Base-by-base conservation (phyloP, 2,888 invertebrate genomes). In the Alloplasta piceator region DNA sequence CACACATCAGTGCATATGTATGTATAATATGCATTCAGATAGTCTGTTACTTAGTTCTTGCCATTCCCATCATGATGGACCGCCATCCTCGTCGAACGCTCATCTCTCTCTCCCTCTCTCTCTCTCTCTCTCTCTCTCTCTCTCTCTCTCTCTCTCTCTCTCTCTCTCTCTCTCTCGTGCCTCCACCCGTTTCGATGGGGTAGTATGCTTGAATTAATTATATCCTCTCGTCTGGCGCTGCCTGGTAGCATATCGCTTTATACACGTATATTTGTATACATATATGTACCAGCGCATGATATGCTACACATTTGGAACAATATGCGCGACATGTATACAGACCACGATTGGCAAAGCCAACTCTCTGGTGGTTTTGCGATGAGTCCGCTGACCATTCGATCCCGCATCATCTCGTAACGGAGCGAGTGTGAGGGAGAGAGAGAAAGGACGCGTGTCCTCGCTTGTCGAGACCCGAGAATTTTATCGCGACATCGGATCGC, bases 401-500 rank as follows among this genome's bases (percentile, higher is more conserved):
- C 78, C 73, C 82, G 82, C 82, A 76, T 83, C 78, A 84, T 84
- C 71, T 66, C 79, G 84, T 82, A 66, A 75, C 63, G 83, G 86
- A 82, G 82, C 79, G 81, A 76, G 86, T 7, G 52, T 14, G 12
- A 52, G 70, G 71, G 68, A 77, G 80, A 82, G 79, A 73, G 85
- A 82, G 82, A 82, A 80, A 76, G 86, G 83, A 90, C 90, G 89
- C 90, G 89, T 88, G 87, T 88, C 86, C 86, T 87, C 88, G 86
- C 83, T 82, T 82, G 78, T 83, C 83, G 82, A 85, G 84, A 83
- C 86, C 85, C 83, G 88, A 86, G 90, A 91, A 91, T 91, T 89
- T 91, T 91, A 91, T 90, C 91, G 87, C 88, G 85, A 86, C 82
- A 82, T 80, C 88, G 89, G 90, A 90, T 91, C 90, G 89, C 86